Evolutionary conservation across 53 echinoderm and acorn worm genomes (phyloP).

Genomic region (Mesocentrotus franciscanus): DNA sequence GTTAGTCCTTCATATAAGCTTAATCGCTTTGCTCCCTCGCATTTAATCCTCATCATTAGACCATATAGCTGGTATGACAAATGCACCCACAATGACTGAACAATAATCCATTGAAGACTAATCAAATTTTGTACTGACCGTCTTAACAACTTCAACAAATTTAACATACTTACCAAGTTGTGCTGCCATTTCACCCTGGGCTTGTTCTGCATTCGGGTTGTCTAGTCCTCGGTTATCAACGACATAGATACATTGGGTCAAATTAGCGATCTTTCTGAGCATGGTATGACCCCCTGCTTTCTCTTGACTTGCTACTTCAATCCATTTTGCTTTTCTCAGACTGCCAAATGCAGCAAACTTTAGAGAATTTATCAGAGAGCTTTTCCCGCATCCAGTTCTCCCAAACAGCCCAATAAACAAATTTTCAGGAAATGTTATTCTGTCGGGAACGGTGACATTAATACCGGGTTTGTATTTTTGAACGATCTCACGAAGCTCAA

Average conservation of each 20-base stretch:
- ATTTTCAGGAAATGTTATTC: slow-evolving; percentile 1
- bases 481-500: slow-evolving; percentile 1
- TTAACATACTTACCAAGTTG: slow-evolving; percentile 20
- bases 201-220: slow-evolving; percentile 19
- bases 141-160: too few species aligned
- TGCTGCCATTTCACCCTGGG: not conserved
- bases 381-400: slow-evolving; percentile 41
- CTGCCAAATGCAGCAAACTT: slow-evolving; percentile 12
- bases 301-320: slow-evolving; percentile 25
- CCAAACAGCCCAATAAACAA: slow-evolving; percentile 39
- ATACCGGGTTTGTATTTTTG: slow-evolving; percentile 28
- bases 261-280: not conserved
- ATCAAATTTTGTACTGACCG: too few species aligned
- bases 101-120: too few species aligned
- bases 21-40: too few species aligned
- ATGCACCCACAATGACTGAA: too few species aligned
- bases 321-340: not conserved
- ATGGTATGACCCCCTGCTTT: slow-evolving; percentile 53
- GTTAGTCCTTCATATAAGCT: too few species aligned
- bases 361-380: slow-evolving; percentile 44
- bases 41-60: too few species aligned
- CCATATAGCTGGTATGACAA: too few species aligned
- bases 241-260: slow-evolving; percentile 9
- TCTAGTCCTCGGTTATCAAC: slow-evolving; percentile 54
- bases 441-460: slow-evolving; percentile 16